phyloP scores from a whole-genome alignment of 2,797 vertebrate genomes.

The Manis pentadactyla region DNA sequence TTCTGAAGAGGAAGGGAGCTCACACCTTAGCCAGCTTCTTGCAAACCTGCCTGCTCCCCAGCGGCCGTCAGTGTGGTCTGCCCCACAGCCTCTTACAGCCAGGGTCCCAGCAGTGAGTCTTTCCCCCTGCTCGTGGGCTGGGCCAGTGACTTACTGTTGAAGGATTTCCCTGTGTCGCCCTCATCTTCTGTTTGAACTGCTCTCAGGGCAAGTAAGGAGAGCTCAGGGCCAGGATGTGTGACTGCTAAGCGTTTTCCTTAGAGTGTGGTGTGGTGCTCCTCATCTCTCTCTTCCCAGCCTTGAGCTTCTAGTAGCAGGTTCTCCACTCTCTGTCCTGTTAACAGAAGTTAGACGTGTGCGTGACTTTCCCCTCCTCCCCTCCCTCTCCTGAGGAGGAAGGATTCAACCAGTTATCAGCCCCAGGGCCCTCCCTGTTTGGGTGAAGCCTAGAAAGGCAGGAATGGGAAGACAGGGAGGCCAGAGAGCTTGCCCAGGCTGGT shows the following conservation, averaged over 20 bases:
- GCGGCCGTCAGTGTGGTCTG: too few species aligned
- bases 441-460: background rate
- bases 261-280: background rate
- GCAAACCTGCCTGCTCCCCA: background rate
- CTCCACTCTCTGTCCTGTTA: background rate
- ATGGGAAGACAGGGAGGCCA: background rate
- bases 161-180: background rate
- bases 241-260: background rate
- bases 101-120: background rate
- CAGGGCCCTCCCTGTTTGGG: background rate
- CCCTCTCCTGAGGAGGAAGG: background rate
- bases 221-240: too few species aligned
- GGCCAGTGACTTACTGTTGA: background rate
- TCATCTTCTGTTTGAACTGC: background rate
- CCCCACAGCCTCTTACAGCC: background rate
- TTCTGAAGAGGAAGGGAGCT: background rate
- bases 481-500: background rate
- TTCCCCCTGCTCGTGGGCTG: background rate
- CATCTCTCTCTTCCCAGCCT: background rate
- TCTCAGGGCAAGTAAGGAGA: background rate
- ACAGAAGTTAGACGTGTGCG: background rate
- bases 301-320: background rate
- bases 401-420: background rate
- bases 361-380: background rate
- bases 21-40: background rate